A percentile compares a stretch with the other conserved stretches of the same genome.
phyloP scores from a whole-genome alignment of 2,888 invertebrate species.

The Xestia rhomboidea region DNA sequence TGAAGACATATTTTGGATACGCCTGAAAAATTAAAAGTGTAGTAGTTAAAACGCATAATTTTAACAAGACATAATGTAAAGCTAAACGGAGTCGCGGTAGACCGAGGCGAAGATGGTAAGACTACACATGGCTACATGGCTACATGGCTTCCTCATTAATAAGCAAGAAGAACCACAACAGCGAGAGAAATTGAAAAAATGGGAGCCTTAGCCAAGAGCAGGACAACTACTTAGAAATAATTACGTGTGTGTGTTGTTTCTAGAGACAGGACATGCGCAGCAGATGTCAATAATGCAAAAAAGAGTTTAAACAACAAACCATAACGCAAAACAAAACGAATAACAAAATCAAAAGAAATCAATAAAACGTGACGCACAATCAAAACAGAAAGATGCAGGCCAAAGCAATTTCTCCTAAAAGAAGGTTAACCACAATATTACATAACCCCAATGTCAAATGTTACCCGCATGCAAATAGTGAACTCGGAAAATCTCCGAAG shows the following conservation, averaged over 20 bases:
- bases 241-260: neutral
- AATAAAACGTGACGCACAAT: constrained; percentile 4
- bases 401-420: constrained; percentile 27
- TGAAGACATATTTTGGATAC: constrained; percentile 91
- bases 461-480: constrained; percentile 32
- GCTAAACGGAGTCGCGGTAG: neutral
- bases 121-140: too few relatives aligned
- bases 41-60: neutral
- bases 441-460: constrained; percentile 37
- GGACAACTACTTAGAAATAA: neutral
- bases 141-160: neutral
- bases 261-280: neutral
- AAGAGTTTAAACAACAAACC: neutral
- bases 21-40: constrained; percentile 84
- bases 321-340: neutral
- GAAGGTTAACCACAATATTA: constrained; percentile 36
- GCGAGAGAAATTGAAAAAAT: neutral
- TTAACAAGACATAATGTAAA: neutral
- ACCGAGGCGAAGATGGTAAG: neutral
- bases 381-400: constrained; percentile 27
- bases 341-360: constrained; percentile 6
- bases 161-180: neutral
- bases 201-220: neutral
- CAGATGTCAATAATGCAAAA: neutral
- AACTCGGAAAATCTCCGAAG: constrained; percentile 42